Base-by-base conservation (phyloP, 2,888 invertebrate species). In the Cataglyphis rosenhaueri region DNA sequence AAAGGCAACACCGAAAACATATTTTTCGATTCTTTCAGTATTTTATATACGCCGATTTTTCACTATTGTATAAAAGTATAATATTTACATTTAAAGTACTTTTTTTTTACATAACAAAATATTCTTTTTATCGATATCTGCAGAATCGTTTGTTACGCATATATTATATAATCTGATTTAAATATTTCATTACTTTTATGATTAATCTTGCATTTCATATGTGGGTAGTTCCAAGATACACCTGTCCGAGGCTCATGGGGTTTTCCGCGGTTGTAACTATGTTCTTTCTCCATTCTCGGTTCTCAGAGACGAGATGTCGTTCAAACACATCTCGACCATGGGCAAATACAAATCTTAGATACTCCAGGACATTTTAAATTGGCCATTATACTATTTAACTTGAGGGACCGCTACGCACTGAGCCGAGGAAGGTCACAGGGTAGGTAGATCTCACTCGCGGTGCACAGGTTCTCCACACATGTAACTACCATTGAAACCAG, bases 361-460 rank as follows among this genome's bases (percentile, higher is more conserved):
- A 93, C 94, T 93, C 89, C 88, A 91, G 92, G 92, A 93, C 93
- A 94, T 94, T 94, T 94, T 94, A 94, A 94, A 94, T 94, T 94
- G 94, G 94, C 94, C 92, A 94, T 94, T 94, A 94, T 94, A 94
- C 93, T 94, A 94, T 94, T 94, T 94, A 94, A 94, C 94, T 94
- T 94, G 92, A 92, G 93, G 94, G 93, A 92, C 91, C 88, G 85
- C 73, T 87, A 88, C 86, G 87, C 88, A 86, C 87, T 87, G 87
- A 87, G 85, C 86, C 85, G 84, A 88, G 90, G 86, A 85, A 90
- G 89, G 90, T 90, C 89, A 85, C 85, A 85, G 87, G 78, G 86
- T 75, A 86, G 88, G 87, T 73, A 85, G 85, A 81, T 85, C 82
- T 79, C 85, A 86, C 86, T 87, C 88, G 87, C 86, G 87, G 83